Base-by-base conservation (phyloP, 1,140 invertebrate genomes). In the Camponotus floridanus region DNA sequence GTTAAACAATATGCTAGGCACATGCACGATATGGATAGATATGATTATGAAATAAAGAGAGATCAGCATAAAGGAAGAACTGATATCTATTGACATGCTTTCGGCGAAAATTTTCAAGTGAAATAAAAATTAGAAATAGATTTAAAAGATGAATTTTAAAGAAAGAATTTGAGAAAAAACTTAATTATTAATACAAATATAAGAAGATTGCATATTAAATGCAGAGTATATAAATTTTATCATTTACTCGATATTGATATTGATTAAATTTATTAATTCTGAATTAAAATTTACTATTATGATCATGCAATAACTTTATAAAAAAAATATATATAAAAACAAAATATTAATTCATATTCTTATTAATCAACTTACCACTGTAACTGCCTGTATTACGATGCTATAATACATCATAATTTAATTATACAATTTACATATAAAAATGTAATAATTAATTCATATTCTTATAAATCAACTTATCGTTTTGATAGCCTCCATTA, bases 251-350 rank as follows among this genome's bases (percentile, higher is more conserved):
- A 7, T 55, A 48, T 18, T 59, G 21, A 4, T 45, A 42, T 45
- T 59, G 13, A 62, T 8, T 74, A 7, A 61, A 61, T 81, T 61
- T 33, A 36, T 73, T 33, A 45, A 36, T 73, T 61, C 0, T 21
- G 1, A 45, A 45, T 61, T 73, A 61, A 51, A 51, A 31, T 33
- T 83, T n/a, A 81, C 13, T 36, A 45, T 81, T 36, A 42, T 51
- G 48, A 21, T 45, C 33, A 70, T n/a, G 3, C 57, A 33, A 81
- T 48, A 48, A 48, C 36, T 36, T n/a, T 39, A 61, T 48, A 36
- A 83, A 59, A 81, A 74, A 61, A 74, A 62, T 48, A 62, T 21
- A 48, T 83, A 83, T 73, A 73, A 62, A 83, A 18, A 81, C 3
- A 13, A 18, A 48, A 73, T 26, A 33, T 70, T 80, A 48, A 74